phyloP scores from a whole-genome alignment of 2,888 invertebrate genomes.

The Timandra comae region DNA sequence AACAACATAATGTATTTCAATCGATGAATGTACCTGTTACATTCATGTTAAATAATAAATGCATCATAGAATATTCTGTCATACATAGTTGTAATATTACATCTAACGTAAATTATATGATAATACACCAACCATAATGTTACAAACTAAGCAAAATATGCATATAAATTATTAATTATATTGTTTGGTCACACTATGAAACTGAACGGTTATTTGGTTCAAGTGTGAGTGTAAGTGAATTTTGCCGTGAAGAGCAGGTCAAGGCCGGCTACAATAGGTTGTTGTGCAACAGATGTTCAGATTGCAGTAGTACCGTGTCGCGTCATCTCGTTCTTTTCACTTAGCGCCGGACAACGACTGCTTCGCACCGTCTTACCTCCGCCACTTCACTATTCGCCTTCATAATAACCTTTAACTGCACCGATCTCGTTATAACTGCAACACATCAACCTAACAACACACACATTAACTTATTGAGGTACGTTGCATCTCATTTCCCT shows the following conservation, averaged over 20 bases:
- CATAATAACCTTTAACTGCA: neutral
- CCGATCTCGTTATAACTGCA: neutral
- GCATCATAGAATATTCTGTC: too few relatives aligned
- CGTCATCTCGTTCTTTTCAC: conserved; percentile 31
- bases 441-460: conserved; percentile 7
- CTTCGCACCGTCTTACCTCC: conserved; percentile 19
- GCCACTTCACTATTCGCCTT: neutral
- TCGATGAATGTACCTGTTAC: too few relatives aligned
- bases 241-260: conserved; percentile 63
- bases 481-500: conserved; percentile 30
- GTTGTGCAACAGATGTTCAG: conserved; percentile 53
- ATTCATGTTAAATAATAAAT: too few relatives aligned
- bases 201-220: conserved; percentile 31
- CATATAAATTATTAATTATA: too few relatives aligned
- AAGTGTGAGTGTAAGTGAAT: conserved; percentile 55
- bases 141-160: too few relatives aligned
- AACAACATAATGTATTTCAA: too few relatives aligned
- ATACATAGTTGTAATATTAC: too few relatives aligned
- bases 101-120: too few relatives aligned
- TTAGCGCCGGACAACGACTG: neutral
- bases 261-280: conserved; percentile 54
- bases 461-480: too few relatives aligned
- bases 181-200: too few relatives aligned
- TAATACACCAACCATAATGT: too few relatives aligned
- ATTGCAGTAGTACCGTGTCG: conserved; percentile 28